Evolutionary conservation across 37 sponge, comb jelly and placozoan species (phyloP).

Genomic region (Chondrilla cf. caribensis): DNA sequence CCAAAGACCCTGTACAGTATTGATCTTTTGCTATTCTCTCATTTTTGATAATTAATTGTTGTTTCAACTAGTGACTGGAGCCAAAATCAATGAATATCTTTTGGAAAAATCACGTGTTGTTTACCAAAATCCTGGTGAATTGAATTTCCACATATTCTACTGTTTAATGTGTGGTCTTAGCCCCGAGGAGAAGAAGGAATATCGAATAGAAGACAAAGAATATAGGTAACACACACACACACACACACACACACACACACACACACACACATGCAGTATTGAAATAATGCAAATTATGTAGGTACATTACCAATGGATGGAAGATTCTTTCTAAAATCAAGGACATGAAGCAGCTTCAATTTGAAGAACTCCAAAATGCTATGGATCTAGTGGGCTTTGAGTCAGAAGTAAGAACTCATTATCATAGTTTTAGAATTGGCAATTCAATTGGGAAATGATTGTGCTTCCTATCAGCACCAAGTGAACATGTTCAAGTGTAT

Average conservation of each 20-base stretch:
- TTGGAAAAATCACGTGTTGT: slow-evolving; percentile 82
- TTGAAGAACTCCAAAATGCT: slow-evolving; percentile 62
- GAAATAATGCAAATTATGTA: not conserved
- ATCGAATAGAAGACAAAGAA: not conserved
- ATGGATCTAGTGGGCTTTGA: slow-evolving; percentile 75
- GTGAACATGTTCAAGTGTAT: slow-evolving; percentile 45
- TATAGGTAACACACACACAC: not conserved
- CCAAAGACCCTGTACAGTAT: too few relatives aligned
- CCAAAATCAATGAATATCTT: slow-evolving; percentile 81
- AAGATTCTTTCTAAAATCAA: slow-evolving; percentile 1
- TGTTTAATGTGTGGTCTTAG: slow-evolving; percentile 64
- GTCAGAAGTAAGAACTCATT: slow-evolving; percentile 26
- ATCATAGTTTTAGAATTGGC: too few relatives aligned
- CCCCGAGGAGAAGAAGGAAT: slow-evolving; percentile 36
- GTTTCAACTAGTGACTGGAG: slow-evolving; percentile 63
- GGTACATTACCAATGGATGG: slow-evolving; percentile 53
- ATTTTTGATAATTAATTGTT: too few relatives aligned
- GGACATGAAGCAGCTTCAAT: slow-evolving; percentile 12
- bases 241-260: too few relatives aligned
- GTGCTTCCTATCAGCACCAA: slow-evolving; percentile 24
- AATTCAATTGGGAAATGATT: not conserved
- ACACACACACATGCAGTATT: too few relatives aligned
- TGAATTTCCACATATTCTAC: slow-evolving; percentile 77
- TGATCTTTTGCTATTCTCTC: too few relatives aligned
- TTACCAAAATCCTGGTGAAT: slow-evolving; percentile 51